Percentiles rank a stretch among this genome's conserved stretches.
Conservation (phyloP, 2,113 vertebrate genomes). For the Hepsetus odoe region DNA sequence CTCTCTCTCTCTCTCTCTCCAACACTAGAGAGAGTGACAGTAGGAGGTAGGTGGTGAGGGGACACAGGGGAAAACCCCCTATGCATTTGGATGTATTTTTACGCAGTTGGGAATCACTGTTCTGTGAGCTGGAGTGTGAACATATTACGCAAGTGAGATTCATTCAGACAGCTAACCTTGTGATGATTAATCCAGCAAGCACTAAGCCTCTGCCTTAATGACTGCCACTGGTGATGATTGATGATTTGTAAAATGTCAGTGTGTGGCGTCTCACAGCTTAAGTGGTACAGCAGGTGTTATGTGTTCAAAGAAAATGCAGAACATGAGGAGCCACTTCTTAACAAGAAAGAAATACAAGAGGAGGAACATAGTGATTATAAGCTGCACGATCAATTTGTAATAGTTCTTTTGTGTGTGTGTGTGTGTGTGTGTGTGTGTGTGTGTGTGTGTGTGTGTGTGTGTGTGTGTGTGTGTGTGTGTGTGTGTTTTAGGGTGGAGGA, state of each 20-base stretch:
- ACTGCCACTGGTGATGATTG: neutral
- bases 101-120: too few species aligned
- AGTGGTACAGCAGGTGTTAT: neutral
- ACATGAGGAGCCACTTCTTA: neutral
- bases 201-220: neutral
- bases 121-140: too few species aligned
- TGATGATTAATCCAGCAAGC: neutral
- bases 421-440: constrained; percentile 11
- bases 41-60: too few species aligned
- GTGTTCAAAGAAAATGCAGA: neutral
- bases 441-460: constrained; percentile 83
- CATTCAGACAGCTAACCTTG: neutral
- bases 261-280: neutral
- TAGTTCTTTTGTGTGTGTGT: constrained; percentile 23
- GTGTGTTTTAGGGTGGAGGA: constrained; percentile 88
- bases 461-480: too few species aligned
- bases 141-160: neutral
- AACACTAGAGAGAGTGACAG: too few species aligned
- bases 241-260: constrained; percentile 14
- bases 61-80: too few species aligned
- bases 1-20: too few species aligned
- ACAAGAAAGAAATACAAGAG: neutral
- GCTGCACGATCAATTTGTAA: constrained; percentile 31
- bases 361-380: neutral
- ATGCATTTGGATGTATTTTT: too few species aligned